Evolutionary conservation across 2,797 vertebrate genomes (phyloP), one percentile per base, ranked within the genome.

Genomic region (Agapornis canus): DNA sequence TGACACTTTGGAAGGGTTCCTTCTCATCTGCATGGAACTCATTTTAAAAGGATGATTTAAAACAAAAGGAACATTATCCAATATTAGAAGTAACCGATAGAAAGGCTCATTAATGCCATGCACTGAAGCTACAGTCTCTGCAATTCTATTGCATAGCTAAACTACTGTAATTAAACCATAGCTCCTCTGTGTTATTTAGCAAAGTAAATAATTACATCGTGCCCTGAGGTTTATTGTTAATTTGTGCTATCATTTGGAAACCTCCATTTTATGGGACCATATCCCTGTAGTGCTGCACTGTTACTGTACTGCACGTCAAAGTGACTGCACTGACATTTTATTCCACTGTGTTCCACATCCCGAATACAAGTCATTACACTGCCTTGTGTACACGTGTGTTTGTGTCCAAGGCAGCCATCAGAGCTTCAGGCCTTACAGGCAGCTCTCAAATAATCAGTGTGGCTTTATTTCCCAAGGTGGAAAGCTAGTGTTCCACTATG

Each of bases 141-240:
- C 94, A 83, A 86, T 97, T 90, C 87, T 73, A 86, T 90, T 96
- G 95, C 91, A 40, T 31, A 73, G 87, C 89, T 87, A 69, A 97
- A 95, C 95, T 76, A 65, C 83, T 63, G 82, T 93, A 94, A 97
- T 95, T 96, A 96, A 97, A 95, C 94, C 92, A 82, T 70, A 84
- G 92, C 17, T 21, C 73, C 83, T 89, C 97, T 71, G 80, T 89
- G 92, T 94, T 95, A 95, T 95, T 97, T 94, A 97, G 96, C 91
- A 97, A 96, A 97, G 95, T 97, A 97, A 98, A 97, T 93, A 95
- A 97, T 96, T 89, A 94, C 83, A 92, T 82, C 29, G 1, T 87
- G 89, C 76, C 94, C 61, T 29, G 90, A 88, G 83, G 87, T 87
- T 76, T 39, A 64, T 61, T 69, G 93, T 65, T 68, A 20, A 71